These are phyloP conservation scores for Percina caprodes DNA, from an alignment of 2,113 vertebrate species.

Conservation along the genomic window DNA sequence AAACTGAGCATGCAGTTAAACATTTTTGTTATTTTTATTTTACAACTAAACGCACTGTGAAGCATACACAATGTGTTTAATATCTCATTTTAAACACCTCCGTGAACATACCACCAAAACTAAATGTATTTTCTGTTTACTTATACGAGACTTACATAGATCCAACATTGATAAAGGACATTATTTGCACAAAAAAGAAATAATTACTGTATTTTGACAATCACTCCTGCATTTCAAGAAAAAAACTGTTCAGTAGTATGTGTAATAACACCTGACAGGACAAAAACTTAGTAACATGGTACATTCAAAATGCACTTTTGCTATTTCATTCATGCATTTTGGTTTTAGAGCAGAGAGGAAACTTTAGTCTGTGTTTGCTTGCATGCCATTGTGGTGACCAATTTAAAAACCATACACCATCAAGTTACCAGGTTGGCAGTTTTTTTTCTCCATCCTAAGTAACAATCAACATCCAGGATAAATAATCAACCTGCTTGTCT, in stretches of 20 bases:
- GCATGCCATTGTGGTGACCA: not conserved
- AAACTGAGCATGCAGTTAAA: not conserved
- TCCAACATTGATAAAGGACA: not conserved
- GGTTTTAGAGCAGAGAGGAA: not conserved
- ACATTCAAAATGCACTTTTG: not conserved
- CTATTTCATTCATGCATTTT: not conserved
- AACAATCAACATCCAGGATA: not conserved
- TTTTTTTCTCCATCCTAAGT: conserved; percentile 4
- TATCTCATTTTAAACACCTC: not conserved
- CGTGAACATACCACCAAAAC: not conserved
- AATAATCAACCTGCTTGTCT: not conserved
- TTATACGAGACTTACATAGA: not conserved
- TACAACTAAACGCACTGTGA: not conserved
- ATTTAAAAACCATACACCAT: not conserved
- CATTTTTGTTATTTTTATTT: not conserved
- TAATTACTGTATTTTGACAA: conserved; percentile 10
- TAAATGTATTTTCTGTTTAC: conserved; percentile 1
- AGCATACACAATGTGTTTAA: not conserved
- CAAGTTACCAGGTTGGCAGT: not conserved
- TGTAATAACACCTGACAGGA: not conserved
- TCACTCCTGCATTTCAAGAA: not conserved
- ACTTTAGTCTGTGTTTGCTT: not conserved
- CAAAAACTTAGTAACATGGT: not conserved
- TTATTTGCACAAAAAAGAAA: conserved; percentile 6
- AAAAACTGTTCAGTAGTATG: not conserved